A percentile compares a stretch with the other conserved stretches of the same genome.
Conservation (phyloP, 2,113 vertebrate genomes). For the Falco punctatus region DNA sequence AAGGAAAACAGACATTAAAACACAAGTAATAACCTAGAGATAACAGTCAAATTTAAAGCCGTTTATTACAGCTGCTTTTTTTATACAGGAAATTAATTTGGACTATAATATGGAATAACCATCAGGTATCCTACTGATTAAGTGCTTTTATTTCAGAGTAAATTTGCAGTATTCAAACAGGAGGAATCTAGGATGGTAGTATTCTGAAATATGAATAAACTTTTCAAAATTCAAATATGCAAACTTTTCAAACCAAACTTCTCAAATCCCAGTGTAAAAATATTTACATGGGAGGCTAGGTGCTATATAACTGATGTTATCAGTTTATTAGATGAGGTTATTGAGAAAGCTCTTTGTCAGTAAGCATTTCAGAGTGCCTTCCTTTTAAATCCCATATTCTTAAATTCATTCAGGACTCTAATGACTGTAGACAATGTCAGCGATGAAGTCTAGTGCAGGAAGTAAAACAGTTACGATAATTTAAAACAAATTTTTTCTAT, state of each 20-base stretch:
- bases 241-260: background rate
- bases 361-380: background rate
- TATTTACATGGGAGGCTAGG: background rate
- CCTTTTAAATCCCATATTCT: background rate
- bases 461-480: background rate
- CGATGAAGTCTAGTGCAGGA: background rate
- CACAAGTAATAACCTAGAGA: background rate
- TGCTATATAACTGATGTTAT: background rate
- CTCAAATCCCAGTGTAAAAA: background rate
- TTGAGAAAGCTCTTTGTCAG: background rate
- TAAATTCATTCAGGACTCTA: background rate
- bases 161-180: background rate
- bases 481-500: background rate
- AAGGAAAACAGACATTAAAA: background rate
- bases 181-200: background rate
- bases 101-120: background rate
- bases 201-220: background rate
- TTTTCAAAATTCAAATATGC: background rate
- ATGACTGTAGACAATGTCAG: background rate
- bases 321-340: background rate
- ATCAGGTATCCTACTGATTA: background rate
- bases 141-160: background rate
- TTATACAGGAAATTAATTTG: background rate
- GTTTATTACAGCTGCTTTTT: background rate
- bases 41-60: background rate